Evolutionary conservation across 2,113 vertebrate species (phyloP).

Genomic region (Vulpes lagopus): DNA sequence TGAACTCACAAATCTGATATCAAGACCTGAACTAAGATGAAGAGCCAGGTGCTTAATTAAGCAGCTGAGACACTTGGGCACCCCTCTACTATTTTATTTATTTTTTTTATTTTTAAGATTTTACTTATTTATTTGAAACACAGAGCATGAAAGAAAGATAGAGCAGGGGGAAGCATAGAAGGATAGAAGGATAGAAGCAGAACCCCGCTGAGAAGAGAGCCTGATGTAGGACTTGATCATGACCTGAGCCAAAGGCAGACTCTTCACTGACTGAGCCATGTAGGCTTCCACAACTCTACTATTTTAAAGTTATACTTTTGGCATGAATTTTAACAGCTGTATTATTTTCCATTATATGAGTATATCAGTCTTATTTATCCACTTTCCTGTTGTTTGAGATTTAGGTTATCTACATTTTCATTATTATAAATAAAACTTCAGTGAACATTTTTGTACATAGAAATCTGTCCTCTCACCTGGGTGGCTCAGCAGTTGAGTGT

Average conservation of each 20-base stretch:
- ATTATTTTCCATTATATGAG: neutral
- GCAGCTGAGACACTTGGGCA: neutral
- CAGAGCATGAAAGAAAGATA: too few species aligned
- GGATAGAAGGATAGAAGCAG: too few species aligned
- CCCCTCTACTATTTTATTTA: neutral
- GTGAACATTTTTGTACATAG: constrained; percentile 1
- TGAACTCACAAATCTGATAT: neutral
- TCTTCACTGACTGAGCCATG: too few species aligned
- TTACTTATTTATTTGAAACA: too few species aligned
- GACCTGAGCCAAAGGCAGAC: too few species aligned
- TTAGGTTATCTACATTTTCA: constrained; percentile 32
- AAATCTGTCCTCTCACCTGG: neutral
- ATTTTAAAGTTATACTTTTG: neutral
- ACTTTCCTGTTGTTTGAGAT: constrained; percentile 15
- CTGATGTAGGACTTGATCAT: too few species aligned
- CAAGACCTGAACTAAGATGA: neutral
- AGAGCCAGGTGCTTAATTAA: neutral
- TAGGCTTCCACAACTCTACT: neutral
- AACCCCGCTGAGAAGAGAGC: too few species aligned
- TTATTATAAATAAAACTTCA: constrained; percentile 42
- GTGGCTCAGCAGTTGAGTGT: too few species aligned
- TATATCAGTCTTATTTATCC: neutral
- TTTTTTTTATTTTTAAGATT: too few species aligned
- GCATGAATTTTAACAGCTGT: neutral
- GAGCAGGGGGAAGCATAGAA: too few species aligned